Conservation (phyloP, 2,113 vertebrate genomes). For the Echinops telfairi region DNA sequence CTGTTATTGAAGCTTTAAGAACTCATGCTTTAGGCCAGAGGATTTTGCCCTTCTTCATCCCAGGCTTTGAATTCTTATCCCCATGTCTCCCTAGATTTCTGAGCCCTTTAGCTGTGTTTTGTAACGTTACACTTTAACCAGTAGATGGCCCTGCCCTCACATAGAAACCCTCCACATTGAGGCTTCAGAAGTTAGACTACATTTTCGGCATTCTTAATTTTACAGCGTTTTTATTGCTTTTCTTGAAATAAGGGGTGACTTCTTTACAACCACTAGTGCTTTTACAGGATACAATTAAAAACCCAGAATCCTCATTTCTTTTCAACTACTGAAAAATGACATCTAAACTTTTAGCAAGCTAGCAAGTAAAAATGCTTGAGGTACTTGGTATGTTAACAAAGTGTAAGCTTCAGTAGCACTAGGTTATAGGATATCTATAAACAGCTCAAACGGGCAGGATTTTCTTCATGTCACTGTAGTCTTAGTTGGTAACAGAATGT, state of each 20-base stretch:
- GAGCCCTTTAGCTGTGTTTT: neutral
- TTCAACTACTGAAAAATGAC: constrained; percentile 66
- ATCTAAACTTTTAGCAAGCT: constrained; percentile 49
- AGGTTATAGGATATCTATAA: constrained; percentile 19
- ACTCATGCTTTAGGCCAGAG: neutral
- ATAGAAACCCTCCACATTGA: neutral
- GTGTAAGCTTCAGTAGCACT: constrained; percentile 56
- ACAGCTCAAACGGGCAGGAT: constrained; percentile 18
- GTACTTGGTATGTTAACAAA: constrained; percentile 36
- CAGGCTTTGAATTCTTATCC: neutral
- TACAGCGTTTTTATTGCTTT: constrained; percentile 35
- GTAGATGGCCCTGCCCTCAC: constrained; percentile 66
- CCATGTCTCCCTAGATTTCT: neutral
- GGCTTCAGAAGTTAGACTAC: constrained; percentile 33
- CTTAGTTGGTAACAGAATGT: neutral
- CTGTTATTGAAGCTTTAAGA: constrained; percentile 29
- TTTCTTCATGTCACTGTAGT: constrained; percentile 52
- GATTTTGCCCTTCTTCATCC: neutral
- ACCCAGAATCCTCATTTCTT: constrained; percentile 31
- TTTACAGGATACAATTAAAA: constrained; percentile 51
- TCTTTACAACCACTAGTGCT: constrained; percentile 51
- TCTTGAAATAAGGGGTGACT: constrained; percentile 28
- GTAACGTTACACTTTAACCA: constrained; percentile 28
- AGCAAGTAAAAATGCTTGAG: constrained; percentile 48
- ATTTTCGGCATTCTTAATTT: constrained; percentile 55